phyloP scores from a whole-genome alignment of 2,113 vertebrate genomes.

The Cyanoderma ruficeps region DNA sequence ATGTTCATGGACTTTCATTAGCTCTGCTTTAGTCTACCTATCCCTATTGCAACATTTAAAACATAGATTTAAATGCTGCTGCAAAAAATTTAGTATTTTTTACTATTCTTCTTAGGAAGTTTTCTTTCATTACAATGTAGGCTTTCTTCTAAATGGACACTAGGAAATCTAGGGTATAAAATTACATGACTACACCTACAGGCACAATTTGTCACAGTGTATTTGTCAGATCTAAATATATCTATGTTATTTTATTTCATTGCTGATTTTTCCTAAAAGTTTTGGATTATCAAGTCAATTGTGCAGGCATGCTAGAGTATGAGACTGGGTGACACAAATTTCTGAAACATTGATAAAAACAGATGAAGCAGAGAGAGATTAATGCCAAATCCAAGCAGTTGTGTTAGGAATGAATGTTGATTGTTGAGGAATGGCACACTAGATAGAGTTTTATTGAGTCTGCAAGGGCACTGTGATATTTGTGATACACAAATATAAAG shows the following conservation, averaged over 20 bases:
- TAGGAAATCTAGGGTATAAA: neutral
- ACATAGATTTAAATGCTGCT: neutral
- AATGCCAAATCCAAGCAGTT: neutral
- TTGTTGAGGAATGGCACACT: neutral
- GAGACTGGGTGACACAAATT: neutral
- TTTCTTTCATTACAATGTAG: neutral
- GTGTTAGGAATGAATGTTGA: neutral
- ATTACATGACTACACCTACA: neutral
- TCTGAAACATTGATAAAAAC: conserved; percentile 7
- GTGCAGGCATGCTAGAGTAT: neutral
- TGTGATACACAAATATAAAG: neutral
- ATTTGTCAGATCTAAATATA: neutral
- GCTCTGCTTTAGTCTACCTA: neutral
- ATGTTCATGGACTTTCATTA: neutral
- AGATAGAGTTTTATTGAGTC: neutral
- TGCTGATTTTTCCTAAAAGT: neutral
- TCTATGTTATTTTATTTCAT: neutral
- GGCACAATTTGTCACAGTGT: neutral
- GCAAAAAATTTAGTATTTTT: neutral
- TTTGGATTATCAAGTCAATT: neutral
- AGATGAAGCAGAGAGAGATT: neutral
- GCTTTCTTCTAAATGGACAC: neutral
- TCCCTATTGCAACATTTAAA: neutral
- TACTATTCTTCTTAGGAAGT: neutral
- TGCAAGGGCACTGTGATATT: neutral